phyloP scores from a whole-genome alignment of 2,113 vertebrate genomes.

The Probosciger aterrimus region DNA sequence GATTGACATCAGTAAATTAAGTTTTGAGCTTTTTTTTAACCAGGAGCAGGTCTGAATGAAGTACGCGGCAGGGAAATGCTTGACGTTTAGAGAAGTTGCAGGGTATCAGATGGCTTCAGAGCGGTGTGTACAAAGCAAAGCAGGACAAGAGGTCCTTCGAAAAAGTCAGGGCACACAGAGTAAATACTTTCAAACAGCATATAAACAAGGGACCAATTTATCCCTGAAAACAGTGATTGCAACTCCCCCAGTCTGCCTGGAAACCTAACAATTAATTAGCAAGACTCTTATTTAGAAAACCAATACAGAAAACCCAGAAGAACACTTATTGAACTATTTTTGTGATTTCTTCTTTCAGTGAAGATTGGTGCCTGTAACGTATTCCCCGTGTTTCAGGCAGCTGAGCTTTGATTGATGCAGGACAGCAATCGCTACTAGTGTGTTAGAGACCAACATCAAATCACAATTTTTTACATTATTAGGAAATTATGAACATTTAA shows the following conservation, averaged over 20 bases:
- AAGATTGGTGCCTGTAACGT: neutral
- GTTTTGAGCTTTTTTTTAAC: neutral
- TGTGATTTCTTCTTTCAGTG: neutral
- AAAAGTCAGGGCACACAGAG: neutral
- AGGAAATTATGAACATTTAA: neutral
- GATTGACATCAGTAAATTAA: neutral
- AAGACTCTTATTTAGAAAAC: neutral
- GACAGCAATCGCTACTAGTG: rapidly evolving
- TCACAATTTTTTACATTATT: neutral
- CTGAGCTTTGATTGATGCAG: neutral
- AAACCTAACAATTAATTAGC: neutral
- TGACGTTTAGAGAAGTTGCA: neutral
- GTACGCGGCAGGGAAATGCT: neutral
- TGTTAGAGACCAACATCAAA: neutral
- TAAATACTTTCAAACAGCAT: neutral
- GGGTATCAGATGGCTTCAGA: slow-evolving; percentile 5
- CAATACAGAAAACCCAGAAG: neutral
- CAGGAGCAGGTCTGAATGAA: neutral
- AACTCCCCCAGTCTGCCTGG: neutral
- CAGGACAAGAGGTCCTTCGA: neutral
- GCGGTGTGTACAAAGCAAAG: neutral
- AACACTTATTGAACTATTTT: neutral
- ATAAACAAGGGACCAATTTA: neutral
- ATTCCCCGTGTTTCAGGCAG: neutral
- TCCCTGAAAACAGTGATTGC: neutral